Base-by-base conservation (phyloP, 2,797 vertebrate species). In the Cyprinella venusta region DNA sequence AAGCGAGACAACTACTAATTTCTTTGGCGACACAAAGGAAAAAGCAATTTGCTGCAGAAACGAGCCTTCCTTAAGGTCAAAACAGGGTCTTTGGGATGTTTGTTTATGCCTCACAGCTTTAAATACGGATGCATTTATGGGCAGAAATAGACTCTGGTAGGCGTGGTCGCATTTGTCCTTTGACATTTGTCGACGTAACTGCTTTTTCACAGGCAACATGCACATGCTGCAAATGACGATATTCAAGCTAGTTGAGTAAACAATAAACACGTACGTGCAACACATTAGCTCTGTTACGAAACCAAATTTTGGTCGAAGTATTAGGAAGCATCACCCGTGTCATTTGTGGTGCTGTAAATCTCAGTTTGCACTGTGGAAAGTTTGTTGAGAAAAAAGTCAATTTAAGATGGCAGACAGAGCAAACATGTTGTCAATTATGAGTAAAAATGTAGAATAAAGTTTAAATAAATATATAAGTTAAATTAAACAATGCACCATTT, bases 171-270 rank as follows among this genome's bases (percentile, higher is more conserved):
- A 87, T 84, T 79, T 85, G 81, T 86, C 83, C 79, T 84, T 84
- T 87, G 45, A 87, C 83, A 89, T 87, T 79, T 87, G 87, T 89
- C 54, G 76, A 83, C 76, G 82, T 88, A 76, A 84, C 50, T 38
- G 42, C 64, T 88, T 85, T 86, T n/a, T 86, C 82, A 76, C 85
- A 84, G 64, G 76, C 65, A 76, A 50, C 56, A 74, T 16, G 68
- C 30, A 82, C 64, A 79, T 6, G 72, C 78, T 67, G 68, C 81
- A 70, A 84, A 82, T 85, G 65, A 79, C 21, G 79, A 81, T 61
- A 88, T 76, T n/a, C 54, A n/a, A 18, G 26, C 19, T 64, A 63
- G 56, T 45, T 59, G 33, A 65, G 48, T 50, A 67, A 76, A 75
- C 80, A 67, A 68, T 67, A 76, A 76, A 68, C 80, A 45, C 0